Percentiles rank a stretch among this genome's conserved stretches.
Evolutionary conservation across 2,797 vertebrate species (phyloP).

Genomic region (Bovichtus variegatus): DNA sequence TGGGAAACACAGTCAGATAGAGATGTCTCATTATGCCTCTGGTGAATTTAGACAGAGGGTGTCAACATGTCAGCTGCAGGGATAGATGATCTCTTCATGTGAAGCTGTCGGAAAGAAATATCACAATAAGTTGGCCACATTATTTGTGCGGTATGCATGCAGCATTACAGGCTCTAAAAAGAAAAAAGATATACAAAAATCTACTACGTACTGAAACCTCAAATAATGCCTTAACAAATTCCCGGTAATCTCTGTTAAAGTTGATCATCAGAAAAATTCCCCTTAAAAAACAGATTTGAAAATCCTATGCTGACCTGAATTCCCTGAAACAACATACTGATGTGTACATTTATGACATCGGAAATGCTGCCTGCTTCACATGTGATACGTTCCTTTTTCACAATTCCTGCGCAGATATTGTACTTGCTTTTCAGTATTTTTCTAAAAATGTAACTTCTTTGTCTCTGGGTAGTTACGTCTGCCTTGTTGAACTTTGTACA

Average conservation of each 20-base stretch:
- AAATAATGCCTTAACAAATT: too few species aligned
- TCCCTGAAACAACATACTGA: not conserved
- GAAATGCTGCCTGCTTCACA: not conserved
- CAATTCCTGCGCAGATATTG: not conserved
- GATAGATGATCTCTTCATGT: conserved; percentile 62
- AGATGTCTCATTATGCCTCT: conserved; percentile 69
- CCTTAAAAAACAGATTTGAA: too few species aligned
- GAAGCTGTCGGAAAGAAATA: conserved; percentile 45
- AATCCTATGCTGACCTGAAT: not conserved
- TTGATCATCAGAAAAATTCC: not conserved
- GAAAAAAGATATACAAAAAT: not conserved
- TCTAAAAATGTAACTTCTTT: too few species aligned
- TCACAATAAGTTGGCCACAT: not conserved
- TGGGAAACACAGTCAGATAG: conserved; percentile 58
- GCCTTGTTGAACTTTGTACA: not conserved
- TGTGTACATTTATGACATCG: not conserved
- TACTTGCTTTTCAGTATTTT: not conserved
- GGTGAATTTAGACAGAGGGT: conserved; percentile 75
- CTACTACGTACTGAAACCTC: not conserved
- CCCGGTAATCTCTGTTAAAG: too few species aligned
- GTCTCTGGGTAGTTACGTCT: not conserved
- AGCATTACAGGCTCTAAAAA: not conserved
- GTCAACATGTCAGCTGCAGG: conserved; percentile 61
- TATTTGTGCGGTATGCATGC: not conserved
- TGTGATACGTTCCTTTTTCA: not conserved